Evolutionary conservation across 2,797 vertebrate species (phyloP).

Genomic region (Bufotes viridis): DNA sequence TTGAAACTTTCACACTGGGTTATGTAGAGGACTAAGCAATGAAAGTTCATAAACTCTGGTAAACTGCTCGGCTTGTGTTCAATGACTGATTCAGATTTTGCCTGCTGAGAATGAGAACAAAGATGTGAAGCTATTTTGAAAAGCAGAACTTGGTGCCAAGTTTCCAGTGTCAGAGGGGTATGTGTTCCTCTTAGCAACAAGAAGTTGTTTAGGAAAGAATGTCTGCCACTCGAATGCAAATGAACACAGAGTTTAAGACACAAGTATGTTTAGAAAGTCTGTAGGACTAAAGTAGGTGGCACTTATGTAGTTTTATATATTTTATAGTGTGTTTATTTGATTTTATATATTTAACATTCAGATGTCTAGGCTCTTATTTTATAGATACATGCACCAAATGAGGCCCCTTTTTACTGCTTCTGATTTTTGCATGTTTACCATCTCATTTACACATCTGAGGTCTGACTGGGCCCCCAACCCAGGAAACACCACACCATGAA

Average conservation of each 20-base stretch:
- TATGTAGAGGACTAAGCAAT: background rate
- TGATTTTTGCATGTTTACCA: too few species aligned
- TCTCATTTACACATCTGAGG: too few species aligned
- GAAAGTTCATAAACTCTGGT: background rate
- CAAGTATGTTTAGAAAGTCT: constrained; percentile 10
- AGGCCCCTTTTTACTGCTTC: background rate
- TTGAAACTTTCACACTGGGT: too few species aligned
- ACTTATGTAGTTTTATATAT: background rate
- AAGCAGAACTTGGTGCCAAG: constrained; percentile 23
- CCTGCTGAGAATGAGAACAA: constrained; percentile 6
- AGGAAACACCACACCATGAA: too few species aligned
- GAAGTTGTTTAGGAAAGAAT: constrained; percentile 47
- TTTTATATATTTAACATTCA: background rate
- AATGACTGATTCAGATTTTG: background rate
- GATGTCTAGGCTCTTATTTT: background rate
- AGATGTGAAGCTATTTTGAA: constrained; percentile 24
- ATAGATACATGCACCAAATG: background rate
- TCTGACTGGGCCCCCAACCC: too few species aligned
- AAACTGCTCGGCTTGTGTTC: background rate
- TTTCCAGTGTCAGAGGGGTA: constrained; percentile 19
- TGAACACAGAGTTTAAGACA: constrained; percentile 1
- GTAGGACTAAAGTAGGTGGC: background rate
- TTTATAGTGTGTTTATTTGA: background rate
- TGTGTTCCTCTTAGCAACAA: constrained; percentile 11
- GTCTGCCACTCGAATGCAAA: constrained; percentile 38